Base-by-base conservation (phyloP, 1,140 invertebrate species). In the Heliconius melpomene region DNA sequence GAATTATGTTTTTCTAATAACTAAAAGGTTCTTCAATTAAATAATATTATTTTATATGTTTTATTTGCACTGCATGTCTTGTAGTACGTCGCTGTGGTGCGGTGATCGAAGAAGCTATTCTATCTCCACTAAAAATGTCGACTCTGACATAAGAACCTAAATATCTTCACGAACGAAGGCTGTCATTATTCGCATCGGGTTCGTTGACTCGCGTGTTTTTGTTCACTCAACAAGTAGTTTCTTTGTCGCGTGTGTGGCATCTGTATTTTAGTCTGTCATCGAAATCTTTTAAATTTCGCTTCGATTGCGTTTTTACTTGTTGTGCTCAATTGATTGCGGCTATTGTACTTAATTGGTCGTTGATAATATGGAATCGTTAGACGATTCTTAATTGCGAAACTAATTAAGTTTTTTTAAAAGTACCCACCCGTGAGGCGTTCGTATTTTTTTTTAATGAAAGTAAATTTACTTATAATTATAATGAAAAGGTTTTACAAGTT, bases 171-270 rank as follows among this genome's bases (percentile, higher is more conserved):
- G 60, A 29, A 66, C 60, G 26, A 76, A 40, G 74, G 32, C 77
- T 54, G 71, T 70, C 54, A 26, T 29, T 74, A 74, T 74, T 79
- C 57, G n/a, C 52, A 11, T 32, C 16, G 74, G 40, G 79, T 80
- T 80, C 79, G 71, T 57, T 77, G 73, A 76, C 74, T 77, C 50
- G n/a, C 9, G 46, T 57, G 7, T 72, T 80, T 80, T 80, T 80
- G 74, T 70, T 60, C 50, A 11, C 18, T 60, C 57, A 46, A 29
- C 29, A 26, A 40, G 36, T 71, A 32, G 32, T 18, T 79, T 50
- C 8, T 26, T 11, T 66, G 52, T 77, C 73, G 79, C 74, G 70
- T 80, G 74, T 50, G 54, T 60, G 9, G 20, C 36, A 36, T 54
- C 50, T 60, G 52, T 26, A 66, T 66, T 66, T 66, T 16, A 66